A percentile compares a stretch with the other conserved stretches of the same genome.
Conservation (phyloP, 2,113 vertebrate genomes). For the Narcine bancroftii region DNA sequence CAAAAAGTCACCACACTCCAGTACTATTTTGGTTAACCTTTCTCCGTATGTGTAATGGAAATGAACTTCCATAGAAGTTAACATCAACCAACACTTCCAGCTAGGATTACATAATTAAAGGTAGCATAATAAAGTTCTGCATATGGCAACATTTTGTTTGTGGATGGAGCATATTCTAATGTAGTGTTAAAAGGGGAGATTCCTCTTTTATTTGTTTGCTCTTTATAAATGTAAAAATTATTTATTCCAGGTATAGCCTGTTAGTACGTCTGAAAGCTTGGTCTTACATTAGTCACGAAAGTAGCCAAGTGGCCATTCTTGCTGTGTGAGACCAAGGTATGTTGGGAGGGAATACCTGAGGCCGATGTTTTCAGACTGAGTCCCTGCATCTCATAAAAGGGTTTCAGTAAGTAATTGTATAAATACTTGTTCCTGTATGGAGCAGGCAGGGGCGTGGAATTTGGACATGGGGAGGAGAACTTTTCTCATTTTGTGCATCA, state of each 20-base stretch:
- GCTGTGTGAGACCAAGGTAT: not conserved
- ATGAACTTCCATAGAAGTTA: not conserved
- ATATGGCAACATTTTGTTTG: not conserved
- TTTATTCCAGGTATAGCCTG: not conserved
- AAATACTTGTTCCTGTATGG: not conserved
- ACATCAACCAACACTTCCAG: not conserved
- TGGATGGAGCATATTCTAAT: not conserved
- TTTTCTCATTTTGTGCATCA: not conserved
- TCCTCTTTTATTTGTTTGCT: not conserved
- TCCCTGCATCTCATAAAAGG: no score
- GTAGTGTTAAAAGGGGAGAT: not conserved
- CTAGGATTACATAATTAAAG: not conserved
- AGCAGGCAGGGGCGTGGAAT: no score
- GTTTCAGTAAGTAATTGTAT: not conserved
- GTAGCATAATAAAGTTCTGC: not conserved
- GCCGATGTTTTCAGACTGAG: not conserved
- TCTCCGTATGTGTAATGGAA: not conserved
- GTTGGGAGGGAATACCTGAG: not conserved
- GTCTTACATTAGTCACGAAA: not conserved
- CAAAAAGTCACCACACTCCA: no score
- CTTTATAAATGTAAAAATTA: not conserved
- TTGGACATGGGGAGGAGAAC: not conserved
- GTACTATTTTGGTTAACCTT: no score
- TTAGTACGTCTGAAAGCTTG: not conserved
- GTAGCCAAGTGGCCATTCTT: not conserved